Evolutionary conservation across 2,113 vertebrate genomes (phyloP), one percentile per base, ranked within the genome.

Genomic region (Hassar affinis): DNA sequence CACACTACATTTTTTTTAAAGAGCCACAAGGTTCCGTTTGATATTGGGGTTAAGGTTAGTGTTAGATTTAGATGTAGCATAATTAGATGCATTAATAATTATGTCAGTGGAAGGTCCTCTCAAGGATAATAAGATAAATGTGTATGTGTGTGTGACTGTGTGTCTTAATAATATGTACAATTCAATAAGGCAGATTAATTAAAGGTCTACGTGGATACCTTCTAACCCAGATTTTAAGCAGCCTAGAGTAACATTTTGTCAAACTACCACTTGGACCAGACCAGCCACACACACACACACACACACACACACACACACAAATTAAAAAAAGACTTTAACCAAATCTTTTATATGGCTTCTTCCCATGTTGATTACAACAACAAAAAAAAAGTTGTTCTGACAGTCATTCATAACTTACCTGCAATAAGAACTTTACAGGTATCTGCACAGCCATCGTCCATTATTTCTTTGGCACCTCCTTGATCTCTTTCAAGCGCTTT

Each of bases 381-480:
- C 14, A 47, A 56, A 4, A 30, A 38, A n/a, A n/a, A 78, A 77
- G 42, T n/a, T 66, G n/a, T 27, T 25, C n/a, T 45, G 5, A n/a
- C 17, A 61, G n/a, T 71, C 33, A 57, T 71, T 6, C 17, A 18
- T 81, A 57, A 92, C 91, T 47, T 90, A 93, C 91, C 92, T n/a
- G 79, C 79, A 54, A 84, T 80, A 2, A 86, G 77, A 78, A 86
- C 72, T 84, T 42, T 90, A 84, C 72, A 81, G 3, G 90, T 87
- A 45, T 88, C 87, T 68, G 86, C 38, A 79, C 78, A 25, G 52
- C 15, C 30, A 57, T 80, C 72, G 80, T 87, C 86, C 92, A 92
- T 93, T 15, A 84, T 82, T 85, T 85, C 82, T 47, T 64, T 68
- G 38, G 52, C 35, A n/a, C 81, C 76, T 86, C 17, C n/a, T 14